A percentile compares a stretch with the other conserved stretches of the same genome.
Conservation (phyloP, 2,888 invertebrate genomes). For the Ormyrus rosae region DNA sequence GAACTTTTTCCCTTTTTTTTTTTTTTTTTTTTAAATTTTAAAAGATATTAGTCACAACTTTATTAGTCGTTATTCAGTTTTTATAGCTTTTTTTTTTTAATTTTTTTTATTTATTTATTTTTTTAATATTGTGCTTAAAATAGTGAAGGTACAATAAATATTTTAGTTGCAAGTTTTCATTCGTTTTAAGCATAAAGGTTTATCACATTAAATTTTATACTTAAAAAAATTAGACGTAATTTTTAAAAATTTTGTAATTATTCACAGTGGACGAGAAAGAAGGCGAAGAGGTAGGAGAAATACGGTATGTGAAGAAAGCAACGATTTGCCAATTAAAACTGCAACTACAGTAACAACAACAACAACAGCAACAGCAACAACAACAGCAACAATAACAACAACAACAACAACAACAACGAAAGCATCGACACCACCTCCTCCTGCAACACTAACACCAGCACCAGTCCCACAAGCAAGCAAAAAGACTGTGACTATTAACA, state of each 20-base stretch:
- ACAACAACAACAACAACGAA: slow-evolving; percentile 39
- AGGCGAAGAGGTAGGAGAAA: slow-evolving; percentile 75
- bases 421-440: slow-evolving; percentile 26
- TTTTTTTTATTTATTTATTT: too few species aligned
- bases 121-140: too few species aligned
- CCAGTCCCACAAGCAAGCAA: slow-evolving; percentile 48
- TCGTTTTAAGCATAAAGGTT: too few species aligned
- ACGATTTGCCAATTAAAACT: slow-evolving; percentile 60
- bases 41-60: too few species aligned
- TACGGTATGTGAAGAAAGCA: slow-evolving; percentile 71
- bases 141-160: too few species aligned
- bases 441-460: slow-evolving; percentile 59
- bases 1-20: too few species aligned
- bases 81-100: too few species aligned
- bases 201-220: too few species aligned
- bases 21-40: too few species aligned
- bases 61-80: too few species aligned
- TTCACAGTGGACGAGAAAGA: slow-evolving; percentile 71
- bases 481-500: slow-evolving; percentile 39
- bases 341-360: slow-evolving; percentile 60
- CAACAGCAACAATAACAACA: slow-evolving; percentile 65
- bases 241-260: slow-evolving; percentile 9
- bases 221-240: too few species aligned
- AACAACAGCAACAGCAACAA: slow-evolving; percentile 42
- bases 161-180: too few species aligned